phyloP scores from a whole-genome alignment of 1,140 invertebrate species.

The Diorhabda elongata region DNA sequence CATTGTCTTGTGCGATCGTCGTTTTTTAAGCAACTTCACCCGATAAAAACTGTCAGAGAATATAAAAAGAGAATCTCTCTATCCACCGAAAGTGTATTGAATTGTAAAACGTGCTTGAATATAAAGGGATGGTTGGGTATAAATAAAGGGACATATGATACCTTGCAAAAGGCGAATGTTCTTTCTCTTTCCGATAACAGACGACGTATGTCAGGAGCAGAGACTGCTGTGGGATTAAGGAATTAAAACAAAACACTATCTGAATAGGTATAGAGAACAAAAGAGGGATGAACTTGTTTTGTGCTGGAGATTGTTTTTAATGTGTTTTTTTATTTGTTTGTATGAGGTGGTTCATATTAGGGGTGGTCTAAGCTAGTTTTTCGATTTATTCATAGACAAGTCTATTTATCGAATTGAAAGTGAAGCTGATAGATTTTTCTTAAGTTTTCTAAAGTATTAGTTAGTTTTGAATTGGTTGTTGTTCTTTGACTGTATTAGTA shows the following conservation, averaged over 20 bases:
- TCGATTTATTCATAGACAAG: no score
- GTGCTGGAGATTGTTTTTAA: not conserved
- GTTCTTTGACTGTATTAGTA: no score
- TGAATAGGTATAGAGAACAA: not conserved
- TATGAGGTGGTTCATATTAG: not conserved
- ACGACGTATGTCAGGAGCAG: not conserved
- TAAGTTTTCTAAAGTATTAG: no score
- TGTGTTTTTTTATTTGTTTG: slow-evolving; percentile 1
- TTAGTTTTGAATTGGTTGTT: no score
- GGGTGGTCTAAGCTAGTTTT: not conserved
- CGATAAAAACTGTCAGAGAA: not conserved
- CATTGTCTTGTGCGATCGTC: no score
- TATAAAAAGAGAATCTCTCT: not conserved
- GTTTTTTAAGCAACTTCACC: not conserved
- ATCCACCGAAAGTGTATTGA: not conserved
- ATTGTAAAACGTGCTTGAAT: not conserved
- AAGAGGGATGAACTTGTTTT: slow-evolving; percentile 1
- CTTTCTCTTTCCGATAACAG: not conserved
- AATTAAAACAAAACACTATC: not conserved
- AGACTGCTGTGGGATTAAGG: not conserved
- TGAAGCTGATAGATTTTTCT: no score
- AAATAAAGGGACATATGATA: not conserved
- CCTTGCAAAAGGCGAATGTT: not conserved
- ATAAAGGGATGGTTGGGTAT: not conserved
- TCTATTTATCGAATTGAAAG: no score